phyloP scores from a whole-genome alignment of 2,888 invertebrate species.

The Tuta absoluta region DNA sequence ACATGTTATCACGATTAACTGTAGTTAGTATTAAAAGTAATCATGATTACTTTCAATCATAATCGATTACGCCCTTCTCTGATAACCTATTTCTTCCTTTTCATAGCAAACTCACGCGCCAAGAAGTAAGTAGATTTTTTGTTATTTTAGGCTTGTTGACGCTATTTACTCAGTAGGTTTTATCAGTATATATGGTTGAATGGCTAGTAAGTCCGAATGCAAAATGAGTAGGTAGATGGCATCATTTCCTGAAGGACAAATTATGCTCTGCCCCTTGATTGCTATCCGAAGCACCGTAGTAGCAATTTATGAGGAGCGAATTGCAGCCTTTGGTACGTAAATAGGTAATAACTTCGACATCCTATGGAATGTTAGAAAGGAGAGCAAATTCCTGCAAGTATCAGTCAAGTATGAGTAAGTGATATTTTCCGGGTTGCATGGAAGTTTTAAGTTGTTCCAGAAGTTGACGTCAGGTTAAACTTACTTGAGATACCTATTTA shows the following conservation, averaged over 20 bases:
- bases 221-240: background rate
- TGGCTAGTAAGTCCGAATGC: no score
- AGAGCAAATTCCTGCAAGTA: conserved; percentile 9
- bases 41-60: no score
- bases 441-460: conserved; percentile 2
- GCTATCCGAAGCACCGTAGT: conserved; percentile 5
- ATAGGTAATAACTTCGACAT: conserved; percentile 16
- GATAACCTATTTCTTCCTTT: no score
- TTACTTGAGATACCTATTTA: background rate
- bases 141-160: no score
- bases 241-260: conserved; percentile 15
- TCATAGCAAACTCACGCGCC: no score
- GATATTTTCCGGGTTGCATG: conserved; percentile 5
- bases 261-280: conserved; percentile 11
- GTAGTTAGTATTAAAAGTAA: no score
- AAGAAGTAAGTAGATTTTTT: no score
- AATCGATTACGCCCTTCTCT: no score
- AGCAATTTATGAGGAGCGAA: conserved; percentile 18
- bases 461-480: background rate
- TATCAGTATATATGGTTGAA: no score
- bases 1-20: no score
- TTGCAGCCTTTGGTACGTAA: conserved; percentile 3
- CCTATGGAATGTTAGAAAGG: conserved; percentile 13
- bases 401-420: background rate
- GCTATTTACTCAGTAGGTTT: no score